phyloP scores from a whole-genome alignment of 2,888 invertebrate species.

The Mycogona germanica region DNA sequence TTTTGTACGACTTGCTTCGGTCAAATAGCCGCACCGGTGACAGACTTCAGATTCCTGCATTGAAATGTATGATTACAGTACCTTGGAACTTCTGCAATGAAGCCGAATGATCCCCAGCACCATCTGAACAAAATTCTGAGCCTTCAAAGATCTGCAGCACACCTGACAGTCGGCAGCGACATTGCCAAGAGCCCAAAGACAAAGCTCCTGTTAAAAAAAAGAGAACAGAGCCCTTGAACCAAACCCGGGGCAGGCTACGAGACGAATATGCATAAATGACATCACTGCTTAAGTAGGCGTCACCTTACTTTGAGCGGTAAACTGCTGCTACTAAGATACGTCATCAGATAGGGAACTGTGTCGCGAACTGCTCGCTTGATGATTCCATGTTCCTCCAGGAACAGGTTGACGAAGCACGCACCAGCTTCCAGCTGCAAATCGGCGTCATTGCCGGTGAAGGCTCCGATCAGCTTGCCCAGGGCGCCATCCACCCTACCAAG shows the following conservation, averaged over 20 bases:
- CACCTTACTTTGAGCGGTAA: slow-evolving; percentile 1
- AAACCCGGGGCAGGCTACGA: neutral
- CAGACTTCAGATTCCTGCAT: neutral
- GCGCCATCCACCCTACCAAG: slow-evolving; percentile 15
- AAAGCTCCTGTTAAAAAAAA: slow-evolving; percentile 13
- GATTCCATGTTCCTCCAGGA: slow-evolving; percentile 9
- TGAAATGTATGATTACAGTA: neutral
- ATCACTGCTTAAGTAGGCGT: neutral
- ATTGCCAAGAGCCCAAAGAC: slow-evolving; percentile 18
- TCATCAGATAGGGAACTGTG: slow-evolving; percentile 14
- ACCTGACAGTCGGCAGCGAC: slow-evolving; percentile 15
- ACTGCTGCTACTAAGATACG: slow-evolving; percentile 10
- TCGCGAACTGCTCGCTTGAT: slow-evolving; percentile 5
- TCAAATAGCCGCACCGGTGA: too few relatives aligned
- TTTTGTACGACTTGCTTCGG: too few relatives aligned
- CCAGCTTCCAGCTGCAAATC: slow-evolving; percentile 13
- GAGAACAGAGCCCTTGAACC: neutral
- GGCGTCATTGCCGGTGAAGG: slow-evolving; percentile 12
- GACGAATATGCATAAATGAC: neutral
- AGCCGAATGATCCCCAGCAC: slow-evolving; percentile 7
- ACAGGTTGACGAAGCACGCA: slow-evolving; percentile 16
- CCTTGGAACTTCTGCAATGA: neutral
- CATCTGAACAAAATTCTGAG: slow-evolving; percentile 13
- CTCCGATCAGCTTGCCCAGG: slow-evolving; percentile 12
- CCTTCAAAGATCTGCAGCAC: slow-evolving; percentile 12